Evolutionary conservation across 2,113 vertebrate species (phyloP), one percentile per base, ranked within the genome.

Genomic region (Octodon degus): DNA sequence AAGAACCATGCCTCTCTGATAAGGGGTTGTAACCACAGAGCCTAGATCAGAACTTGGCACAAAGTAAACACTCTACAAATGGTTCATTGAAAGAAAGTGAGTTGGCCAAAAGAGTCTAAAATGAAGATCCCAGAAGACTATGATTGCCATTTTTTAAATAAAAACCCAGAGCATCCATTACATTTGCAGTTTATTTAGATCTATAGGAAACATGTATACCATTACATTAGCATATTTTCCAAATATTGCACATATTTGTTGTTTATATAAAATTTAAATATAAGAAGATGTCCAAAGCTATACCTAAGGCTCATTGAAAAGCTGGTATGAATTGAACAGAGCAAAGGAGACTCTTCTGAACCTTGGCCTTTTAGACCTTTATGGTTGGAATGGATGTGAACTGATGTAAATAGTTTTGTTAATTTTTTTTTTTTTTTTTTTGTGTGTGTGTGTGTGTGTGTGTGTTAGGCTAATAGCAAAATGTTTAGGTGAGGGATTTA

Each of bases 111-210:
- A 32, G 89, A 88, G 65, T 88, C 43, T 60, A 77, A 58, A 55
- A 93, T 40, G 43, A 88, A 93, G 50, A 40, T n/a, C 16, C 27
- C n/a, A 58, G 25, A 89, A 58, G 25, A 87, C 7, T 24, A 65
- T 22, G 25, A 16, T 32, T 50, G 19, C 50, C 63, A 87, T 65
- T 92, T 95, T 95, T 22, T 70, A 90, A 87, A 92, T 82, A 80
- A n/a, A 90, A 92, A 95, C 16, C 65, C 14, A 60, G 37, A n/a
- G 9, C 2, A 20, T 43, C 14, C n/a, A 6, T 67, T 91, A 91
- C 17, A 67, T 68, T 89, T 94, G 34, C 87, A 93, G 72, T 76
- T 95, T 72, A 82, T 76, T 95, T 72, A 82, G 88, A 81, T 67
- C 85, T 79, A 84, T 50, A 62, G 37, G 7, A 2, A 74, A 89